Conservation (phyloP, 1,140 invertebrate genomes). For the Panagrolaimus sp. region DNA sequence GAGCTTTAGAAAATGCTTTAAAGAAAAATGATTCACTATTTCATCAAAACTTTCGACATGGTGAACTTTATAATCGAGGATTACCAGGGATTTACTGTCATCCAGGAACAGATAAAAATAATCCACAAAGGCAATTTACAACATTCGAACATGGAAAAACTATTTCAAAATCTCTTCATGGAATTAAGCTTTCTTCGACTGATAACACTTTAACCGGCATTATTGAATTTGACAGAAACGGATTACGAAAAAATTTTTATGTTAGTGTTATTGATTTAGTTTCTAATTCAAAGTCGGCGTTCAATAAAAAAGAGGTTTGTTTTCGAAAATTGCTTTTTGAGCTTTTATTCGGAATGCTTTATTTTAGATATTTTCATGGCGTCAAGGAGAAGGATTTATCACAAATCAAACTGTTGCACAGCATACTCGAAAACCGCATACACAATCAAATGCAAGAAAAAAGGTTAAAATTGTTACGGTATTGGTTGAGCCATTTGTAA, state of each 20-base stretch:
- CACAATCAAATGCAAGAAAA: slow-evolving; percentile 42
- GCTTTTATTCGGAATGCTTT: background rate
- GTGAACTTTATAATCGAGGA: slow-evolving; percentile 53
- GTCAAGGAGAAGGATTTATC: slow-evolving; percentile 52
- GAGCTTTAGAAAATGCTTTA: slow-evolving; percentile 48
- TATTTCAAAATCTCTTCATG: slow-evolving; percentile 44
- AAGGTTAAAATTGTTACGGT: slow-evolving; percentile 45
- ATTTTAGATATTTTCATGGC: slow-evolving; percentile 50
- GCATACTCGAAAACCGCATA: slow-evolving; percentile 45
- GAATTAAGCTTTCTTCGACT: slow-evolving; percentile 31
- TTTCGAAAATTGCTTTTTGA: background rate
- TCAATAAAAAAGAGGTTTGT: slow-evolving; percentile 58
- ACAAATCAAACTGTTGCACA: slow-evolving; percentile 52
- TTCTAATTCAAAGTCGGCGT: slow-evolving; percentile 55
- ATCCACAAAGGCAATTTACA: slow-evolving; percentile 52
- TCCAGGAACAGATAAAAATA: slow-evolving; percentile 44
- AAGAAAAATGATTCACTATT: slow-evolving; percentile 55
- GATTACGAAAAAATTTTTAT: slow-evolving; percentile 53
- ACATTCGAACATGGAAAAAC: slow-evolving; percentile 57
- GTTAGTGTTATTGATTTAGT: slow-evolving; percentile 56
- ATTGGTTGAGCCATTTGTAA: slow-evolving; percentile 56
- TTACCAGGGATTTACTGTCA: slow-evolving; percentile 55
- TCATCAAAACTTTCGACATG: slow-evolving; percentile 56
- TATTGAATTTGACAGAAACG: slow-evolving; percentile 55
- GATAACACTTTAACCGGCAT: slow-evolving; percentile 54